Evolutionary conservation across 2,113 vertebrate species (phyloP).

Genomic region (Saguinus imperator): DNA sequence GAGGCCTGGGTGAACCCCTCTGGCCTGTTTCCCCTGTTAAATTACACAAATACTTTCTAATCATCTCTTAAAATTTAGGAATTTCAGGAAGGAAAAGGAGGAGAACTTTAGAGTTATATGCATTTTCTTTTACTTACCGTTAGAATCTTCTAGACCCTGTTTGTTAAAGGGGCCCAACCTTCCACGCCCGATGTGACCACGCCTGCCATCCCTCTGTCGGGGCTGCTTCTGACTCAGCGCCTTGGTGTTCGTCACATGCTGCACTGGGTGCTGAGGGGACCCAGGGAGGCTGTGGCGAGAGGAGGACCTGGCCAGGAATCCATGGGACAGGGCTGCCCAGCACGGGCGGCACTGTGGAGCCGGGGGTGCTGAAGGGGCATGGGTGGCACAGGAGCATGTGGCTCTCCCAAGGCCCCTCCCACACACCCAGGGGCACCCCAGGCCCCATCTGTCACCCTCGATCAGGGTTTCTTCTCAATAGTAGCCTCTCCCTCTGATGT

Average conservation of each 20-base stretch:
- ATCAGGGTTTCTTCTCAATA: not conserved
- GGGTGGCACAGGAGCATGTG: not conserved
- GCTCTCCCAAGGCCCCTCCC: too few relatives aligned
- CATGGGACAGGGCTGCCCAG: not conserved
- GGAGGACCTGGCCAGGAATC: not conserved
- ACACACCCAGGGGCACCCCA: not conserved
- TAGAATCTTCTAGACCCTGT: not conserved
- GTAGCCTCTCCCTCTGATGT: not conserved
- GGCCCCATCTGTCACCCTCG: not conserved
- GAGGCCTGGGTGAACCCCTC: not conserved
- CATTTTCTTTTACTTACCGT: not conserved
- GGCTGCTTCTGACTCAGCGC: not conserved
- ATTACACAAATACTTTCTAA: not conserved
- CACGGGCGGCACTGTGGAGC: not conserved
- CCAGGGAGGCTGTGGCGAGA: not conserved
- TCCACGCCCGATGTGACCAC: accelerated
- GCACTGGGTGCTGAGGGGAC: not conserved
- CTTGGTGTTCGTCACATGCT: accelerated
- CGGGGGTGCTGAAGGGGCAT: too few relatives aligned
- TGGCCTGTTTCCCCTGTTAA: not conserved
- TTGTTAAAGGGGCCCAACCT: not conserved
- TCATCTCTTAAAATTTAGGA: not conserved
- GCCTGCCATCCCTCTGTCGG: accelerated
- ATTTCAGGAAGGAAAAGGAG: not conserved
- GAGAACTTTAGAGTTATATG: not conserved